Base-by-base conservation (phyloP, 2,888 invertebrate genomes). In the Drosophila lutescens region DNA sequence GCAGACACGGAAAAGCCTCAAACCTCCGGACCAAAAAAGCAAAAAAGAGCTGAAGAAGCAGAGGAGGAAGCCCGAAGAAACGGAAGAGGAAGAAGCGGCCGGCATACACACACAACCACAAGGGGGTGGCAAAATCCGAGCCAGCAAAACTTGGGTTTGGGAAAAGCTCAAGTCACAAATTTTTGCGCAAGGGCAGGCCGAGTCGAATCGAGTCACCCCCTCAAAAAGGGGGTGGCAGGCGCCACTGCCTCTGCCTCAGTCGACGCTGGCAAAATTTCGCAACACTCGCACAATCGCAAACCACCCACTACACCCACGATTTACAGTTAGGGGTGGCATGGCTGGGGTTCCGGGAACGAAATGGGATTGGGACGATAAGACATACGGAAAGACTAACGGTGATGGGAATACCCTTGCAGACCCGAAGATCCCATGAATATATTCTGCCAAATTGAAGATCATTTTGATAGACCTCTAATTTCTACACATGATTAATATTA, bases 1-100 rank as follows among this genome's bases (percentile, higher is more conserved):
- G 84, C 88, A 85, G 86, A 89, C 89, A 87, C 78, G 86, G 84
- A 88, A 86, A 79, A 81, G 68, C 78, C 90, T 78, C 89, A 89
- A 69, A 86, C 89, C 80, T 46, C 53, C 56, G 60, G 76, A 76
- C 78, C 32, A 43, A 40, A 46, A 59, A 23, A 32, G 26, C 26
- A 26, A 26, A 26, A 26, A 26, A 26, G 26, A 36, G 15, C 46
- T 8, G 15, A 40, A 34, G 62, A 74, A 58, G 69, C 74, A 72
- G 67, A 76, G 55, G 65, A 57, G 57, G 62, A 67, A 59, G 68
- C 56, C 55, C 72, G 61, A 69, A 66, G 43, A 60, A 54, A 43
- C 53, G 70, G 58, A 55, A 57, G 53, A 76, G 53, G 47, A 72
- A 73, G 76, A 70, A 60, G 78, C 81, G 78, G 78, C 89, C 86